A percentile compares a stretch with the other conserved stretches of the same genome.
phyloP scores from a whole-genome alignment of 2,888 invertebrate genomes.

The Pedicia rivosa region DNA sequence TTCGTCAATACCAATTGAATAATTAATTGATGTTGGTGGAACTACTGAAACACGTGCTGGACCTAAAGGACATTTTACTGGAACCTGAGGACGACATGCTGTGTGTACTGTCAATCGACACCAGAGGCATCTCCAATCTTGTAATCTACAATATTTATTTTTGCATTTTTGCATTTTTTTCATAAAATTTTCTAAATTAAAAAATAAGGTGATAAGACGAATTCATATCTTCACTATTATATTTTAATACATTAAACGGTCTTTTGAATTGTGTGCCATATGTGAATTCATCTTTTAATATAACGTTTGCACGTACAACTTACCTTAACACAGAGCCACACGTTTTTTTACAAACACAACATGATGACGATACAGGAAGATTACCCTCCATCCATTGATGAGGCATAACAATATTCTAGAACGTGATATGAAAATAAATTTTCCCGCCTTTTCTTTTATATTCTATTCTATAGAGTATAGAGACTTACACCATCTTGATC shows the following conservation, averaged over 20 bases:
- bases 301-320: slow-evolving; percentile 12
- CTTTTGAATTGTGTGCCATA: too few relatives aligned
- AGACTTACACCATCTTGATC: slow-evolving; percentile 71
- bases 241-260: too few relatives aligned
- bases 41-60: slow-evolving; percentile 82
- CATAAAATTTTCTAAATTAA: too few relatives aligned
- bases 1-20: slow-evolving; percentile 71
- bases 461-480: background rate
- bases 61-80: slow-evolving; percentile 71
- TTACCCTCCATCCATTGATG: slow-evolving; percentile 99
- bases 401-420: slow-evolving; percentile 75
- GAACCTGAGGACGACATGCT: slow-evolving; percentile 68
- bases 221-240: too few relatives aligned
- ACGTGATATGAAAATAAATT: background rate
- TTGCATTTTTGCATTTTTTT: too few relatives aligned
- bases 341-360: slow-evolving; percentile 84
- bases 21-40: slow-evolving; percentile 83
- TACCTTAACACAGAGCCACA: slow-evolving; percentile 90
- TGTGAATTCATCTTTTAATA: too few relatives aligned
- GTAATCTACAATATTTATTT: slow-evolving; percentile 40
- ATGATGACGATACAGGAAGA: slow-evolving; percentile 85
- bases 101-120: slow-evolving; percentile 84
- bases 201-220: too few relatives aligned
- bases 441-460: background rate
- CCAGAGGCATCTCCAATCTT: slow-evolving; percentile 97